Evolutionary conservation across 2,797 vertebrate species (phyloP).

Genomic region (Phataginus tricuspis): DNA sequence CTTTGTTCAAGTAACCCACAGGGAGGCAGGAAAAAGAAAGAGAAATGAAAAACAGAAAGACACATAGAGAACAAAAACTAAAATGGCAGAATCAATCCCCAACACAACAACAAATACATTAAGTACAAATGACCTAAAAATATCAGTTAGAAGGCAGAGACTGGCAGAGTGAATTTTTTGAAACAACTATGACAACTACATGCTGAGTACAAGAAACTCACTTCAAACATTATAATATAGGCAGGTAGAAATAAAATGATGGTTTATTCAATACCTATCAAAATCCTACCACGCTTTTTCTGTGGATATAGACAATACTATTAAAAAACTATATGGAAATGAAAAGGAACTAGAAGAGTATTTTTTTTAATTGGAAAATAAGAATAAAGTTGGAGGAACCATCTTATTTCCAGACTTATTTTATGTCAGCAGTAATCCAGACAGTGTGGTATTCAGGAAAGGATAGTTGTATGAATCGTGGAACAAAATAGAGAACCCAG

Average conservation of each 20-base stretch:
- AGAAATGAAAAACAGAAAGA: background rate
- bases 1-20: background rate
- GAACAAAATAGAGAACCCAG: background rate
- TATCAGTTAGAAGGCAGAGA: background rate
- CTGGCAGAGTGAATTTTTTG: background rate
- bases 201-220: background rate
- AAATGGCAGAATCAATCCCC: background rate
- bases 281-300: background rate
- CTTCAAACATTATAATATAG: background rate
- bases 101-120: background rate
- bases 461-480: background rate
- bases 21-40: background rate
- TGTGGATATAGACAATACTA: background rate
- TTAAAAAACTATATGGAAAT: background rate
- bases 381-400: too few species aligned
- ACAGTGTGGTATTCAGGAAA: too few species aligned
- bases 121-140: background rate
- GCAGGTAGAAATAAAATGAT: background rate
- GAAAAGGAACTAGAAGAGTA: background rate
- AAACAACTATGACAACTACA: background rate
- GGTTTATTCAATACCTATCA: background rate
- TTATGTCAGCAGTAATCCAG: too few species aligned
- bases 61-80: background rate
- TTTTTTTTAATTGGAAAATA: background rate
- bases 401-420: background rate